Percentiles rank a stretch among this genome's conserved stretches.
Conservation (phyloP, 2,888 invertebrate species). For the Lobophora halterata region DNA sequence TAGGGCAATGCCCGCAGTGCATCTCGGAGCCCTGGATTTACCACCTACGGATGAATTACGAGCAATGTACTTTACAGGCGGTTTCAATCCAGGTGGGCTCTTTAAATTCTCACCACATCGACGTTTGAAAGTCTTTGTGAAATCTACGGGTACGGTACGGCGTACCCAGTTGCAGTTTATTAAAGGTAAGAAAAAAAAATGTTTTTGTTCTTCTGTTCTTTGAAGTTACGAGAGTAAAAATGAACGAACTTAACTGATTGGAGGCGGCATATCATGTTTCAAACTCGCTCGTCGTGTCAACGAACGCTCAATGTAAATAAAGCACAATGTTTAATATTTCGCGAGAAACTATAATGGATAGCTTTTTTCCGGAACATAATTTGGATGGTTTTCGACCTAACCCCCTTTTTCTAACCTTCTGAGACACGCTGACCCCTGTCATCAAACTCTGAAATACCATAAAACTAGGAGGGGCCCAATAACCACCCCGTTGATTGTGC, state of each 20-base stretch:
- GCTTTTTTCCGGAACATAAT: slow-evolving; percentile 39
- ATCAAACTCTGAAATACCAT: too few species aligned
- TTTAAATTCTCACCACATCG: slow-evolving; percentile 29
- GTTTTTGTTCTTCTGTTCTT: slow-evolving; percentile 20
- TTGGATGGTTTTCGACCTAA: too few species aligned
- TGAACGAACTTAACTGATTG: slow-evolving; percentile 32
- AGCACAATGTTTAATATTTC: slow-evolving; percentile 56
- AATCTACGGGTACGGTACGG: not conserved
- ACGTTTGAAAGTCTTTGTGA: slow-evolving; percentile 18
- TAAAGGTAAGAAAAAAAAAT: slow-evolving; percentile 4
- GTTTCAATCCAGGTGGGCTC: slow-evolving; percentile 47
- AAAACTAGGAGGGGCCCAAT: too few species aligned
- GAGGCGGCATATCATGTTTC: slow-evolving; percentile 53
- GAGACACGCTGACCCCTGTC: too few species aligned
- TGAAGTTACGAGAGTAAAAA: slow-evolving; percentile 28
- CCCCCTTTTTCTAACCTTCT: too few species aligned
- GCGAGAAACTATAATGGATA: slow-evolving; percentile 43
- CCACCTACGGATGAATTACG: slow-evolving; percentile 56
- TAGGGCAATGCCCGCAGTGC: slow-evolving; percentile 30
- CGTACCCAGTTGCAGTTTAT: slow-evolving; percentile 4
- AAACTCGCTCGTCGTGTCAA: slow-evolving; percentile 61
- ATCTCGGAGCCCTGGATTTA: slow-evolving; percentile 43
- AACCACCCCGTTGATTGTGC: too few species aligned
- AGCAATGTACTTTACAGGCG: slow-evolving; percentile 51
- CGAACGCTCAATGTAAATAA: slow-evolving; percentile 65